These are phyloP conservation scores for Diceros bicornis DNA, from an alignment of 2,797 vertebrate genomes.

Conservation along the genomic window DNA sequence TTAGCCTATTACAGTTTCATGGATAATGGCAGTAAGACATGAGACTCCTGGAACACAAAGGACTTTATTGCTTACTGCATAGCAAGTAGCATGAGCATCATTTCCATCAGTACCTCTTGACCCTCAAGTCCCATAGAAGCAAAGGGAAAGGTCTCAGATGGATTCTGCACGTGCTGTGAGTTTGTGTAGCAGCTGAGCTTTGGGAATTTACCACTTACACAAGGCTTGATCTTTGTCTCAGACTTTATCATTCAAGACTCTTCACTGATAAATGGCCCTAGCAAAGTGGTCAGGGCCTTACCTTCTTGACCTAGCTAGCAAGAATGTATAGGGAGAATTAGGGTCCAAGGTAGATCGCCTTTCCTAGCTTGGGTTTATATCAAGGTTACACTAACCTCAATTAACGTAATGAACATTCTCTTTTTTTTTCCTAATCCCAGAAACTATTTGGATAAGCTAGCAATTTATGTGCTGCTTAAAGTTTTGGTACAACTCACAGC, in stretches of 20 bases:
- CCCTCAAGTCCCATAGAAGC: background rate
- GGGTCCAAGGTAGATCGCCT: background rate
- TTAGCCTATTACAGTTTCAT: background rate
- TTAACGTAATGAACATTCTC: background rate
- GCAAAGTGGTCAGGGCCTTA: background rate
- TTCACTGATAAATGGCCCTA: background rate
- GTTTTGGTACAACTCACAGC: conserved; percentile 28
- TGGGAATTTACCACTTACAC: background rate
- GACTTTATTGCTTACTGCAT: background rate
- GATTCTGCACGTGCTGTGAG: background rate
- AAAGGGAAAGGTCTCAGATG: background rate
- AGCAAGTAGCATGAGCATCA: background rate
- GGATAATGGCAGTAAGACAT: background rate
- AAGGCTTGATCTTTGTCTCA: background rate
- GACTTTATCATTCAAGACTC: background rate
- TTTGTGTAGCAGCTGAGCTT: background rate
- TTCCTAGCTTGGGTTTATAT: background rate
- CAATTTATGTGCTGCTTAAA: background rate
- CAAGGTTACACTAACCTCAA: background rate
- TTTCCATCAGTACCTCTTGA: background rate
- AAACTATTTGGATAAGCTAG: background rate
- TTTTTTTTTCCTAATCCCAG: background rate
- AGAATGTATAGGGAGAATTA: background rate
- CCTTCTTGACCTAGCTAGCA: background rate
- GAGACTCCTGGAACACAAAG: background rate